Conservation (phyloP, 2,888 invertebrate species). For the Hartigia nigra region DNA sequence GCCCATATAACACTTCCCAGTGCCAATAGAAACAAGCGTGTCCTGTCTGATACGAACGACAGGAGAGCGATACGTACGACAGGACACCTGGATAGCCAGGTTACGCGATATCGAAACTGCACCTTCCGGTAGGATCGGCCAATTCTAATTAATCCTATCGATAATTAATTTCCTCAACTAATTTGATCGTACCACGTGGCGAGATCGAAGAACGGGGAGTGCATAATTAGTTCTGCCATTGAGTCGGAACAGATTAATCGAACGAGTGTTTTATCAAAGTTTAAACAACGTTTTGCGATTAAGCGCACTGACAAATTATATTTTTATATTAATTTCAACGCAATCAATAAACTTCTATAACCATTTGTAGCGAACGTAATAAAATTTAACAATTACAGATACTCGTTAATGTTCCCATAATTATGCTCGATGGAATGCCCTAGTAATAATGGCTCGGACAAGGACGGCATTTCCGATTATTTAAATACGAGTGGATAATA, state of each 20-base stretch:
- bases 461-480: conserved; percentile 33
- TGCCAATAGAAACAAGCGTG: conserved; percentile 29
- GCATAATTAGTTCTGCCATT: not conserved
- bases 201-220: not conserved
- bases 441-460: conserved; percentile 39
- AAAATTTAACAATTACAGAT: conserved; percentile 30
- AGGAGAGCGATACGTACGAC: conserved; percentile 9
- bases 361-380: not conserved
- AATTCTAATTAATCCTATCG: conserved; percentile 61
- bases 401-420: not conserved
- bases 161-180: conserved; percentile 55
- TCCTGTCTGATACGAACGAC: conserved; percentile 11
- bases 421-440: conserved; percentile 23
- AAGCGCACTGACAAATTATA: not conserved
- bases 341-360: not conserved
- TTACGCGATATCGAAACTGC: conserved; percentile 33
- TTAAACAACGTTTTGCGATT: not conserved
- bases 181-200: conserved; percentile 28
- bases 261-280: not conserved
- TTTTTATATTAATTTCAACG: not conserved
- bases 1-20: conserved; percentile 40
- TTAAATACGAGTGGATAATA: conserved; percentile 43
- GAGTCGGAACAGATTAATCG: not conserved
- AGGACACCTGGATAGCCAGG: conserved; percentile 22
- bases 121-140: conserved; percentile 20